phyloP scores from a whole-genome alignment of 2,888 invertebrate genomes.

The Gibbula magus region DNA sequence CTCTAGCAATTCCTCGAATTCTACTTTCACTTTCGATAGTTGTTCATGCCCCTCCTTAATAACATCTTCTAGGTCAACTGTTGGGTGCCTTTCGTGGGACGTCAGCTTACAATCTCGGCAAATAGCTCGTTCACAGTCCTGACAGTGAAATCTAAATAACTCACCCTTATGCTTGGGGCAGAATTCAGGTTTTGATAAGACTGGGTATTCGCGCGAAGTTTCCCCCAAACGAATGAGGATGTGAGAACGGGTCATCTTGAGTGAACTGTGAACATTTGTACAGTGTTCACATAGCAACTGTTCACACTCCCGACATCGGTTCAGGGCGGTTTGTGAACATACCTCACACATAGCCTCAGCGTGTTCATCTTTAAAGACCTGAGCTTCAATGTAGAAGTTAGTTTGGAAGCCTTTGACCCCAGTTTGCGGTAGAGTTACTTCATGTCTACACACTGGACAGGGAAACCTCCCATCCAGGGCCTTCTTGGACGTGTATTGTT shows the following conservation, averaged over 20 bases:
- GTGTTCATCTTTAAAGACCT: neutral
- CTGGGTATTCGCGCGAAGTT: neutral
- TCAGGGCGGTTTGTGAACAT: neutral
- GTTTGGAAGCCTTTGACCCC: constrained; percentile 6
- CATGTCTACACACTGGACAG: neutral
- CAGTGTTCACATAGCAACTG: neutral
- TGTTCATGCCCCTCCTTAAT: neutral
- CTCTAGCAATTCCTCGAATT: neutral
- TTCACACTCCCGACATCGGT: neutral
- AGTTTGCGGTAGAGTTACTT: neutral
- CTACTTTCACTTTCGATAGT: constrained; percentile 8
- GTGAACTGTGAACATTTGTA: neutral
- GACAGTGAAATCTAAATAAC: constrained; percentile 21
- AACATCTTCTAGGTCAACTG: neutral
- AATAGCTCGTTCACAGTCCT: neutral
- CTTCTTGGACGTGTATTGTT: neutral
- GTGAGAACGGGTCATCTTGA: neutral
- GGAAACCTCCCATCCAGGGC: neutral
- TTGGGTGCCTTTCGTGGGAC: constrained; percentile 28
- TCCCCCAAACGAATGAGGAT: neutral
- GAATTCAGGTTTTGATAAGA: neutral
- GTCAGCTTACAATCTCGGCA: constrained; percentile 34
- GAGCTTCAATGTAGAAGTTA: constrained; percentile 9
- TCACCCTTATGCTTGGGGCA: constrained; percentile 23
- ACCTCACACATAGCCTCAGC: neutral